Evolutionary conservation across 2,113 vertebrate genomes (phyloP), one percentile per base, ranked within the genome.

Genomic region (Scalopus aquaticus): DNA sequence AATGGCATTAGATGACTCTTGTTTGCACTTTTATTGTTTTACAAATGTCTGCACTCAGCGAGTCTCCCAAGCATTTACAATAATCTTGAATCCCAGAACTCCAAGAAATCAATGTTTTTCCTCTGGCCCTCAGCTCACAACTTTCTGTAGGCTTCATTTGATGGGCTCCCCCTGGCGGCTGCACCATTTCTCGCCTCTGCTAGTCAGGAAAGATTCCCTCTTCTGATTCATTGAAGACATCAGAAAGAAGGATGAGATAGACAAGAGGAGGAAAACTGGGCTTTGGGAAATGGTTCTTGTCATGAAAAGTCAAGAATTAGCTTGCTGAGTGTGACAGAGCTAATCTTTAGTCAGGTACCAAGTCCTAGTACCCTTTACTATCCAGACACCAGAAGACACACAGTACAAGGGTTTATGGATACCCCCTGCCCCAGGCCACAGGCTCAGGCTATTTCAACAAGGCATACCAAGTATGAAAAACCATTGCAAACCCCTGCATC

Each of bases 401-500:
- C n/a, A 10, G 24, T 42, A 9, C 35, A 67, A 60, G 22, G 44
- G 39, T 93, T 94, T 76, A 26, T 0, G 0, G 16, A 92, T 81
- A 37, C 17, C 69, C 65, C 88, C 32, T 60, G 26, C 30, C 32
- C 74, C 88, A 85, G 65, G n/a, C 65, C 44, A 0, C 1, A 67
- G n/a, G 35, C n/a, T 90, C 77, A 44, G 77, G 8, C 82, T 65
- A 1, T 12, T 90, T 37, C 0, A 9, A 91, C 30, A 44, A 94
- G 73, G 80, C 93, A 62, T 2, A 64, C 67, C 49, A 60, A 94
- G 35, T 17, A 72, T 65, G 79, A 84, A 79, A 96, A 90, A 19
- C 0, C 37, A 95, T 32, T 70, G 95, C 94, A 96, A 96, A 97
- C 73, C 92, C 58, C 88, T 11, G 1, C 94, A 96, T 94, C 95